Evolutionary conservation across 2,113 vertebrate species (phyloP).

Genomic region (Periophthalmus modestus): DNA sequence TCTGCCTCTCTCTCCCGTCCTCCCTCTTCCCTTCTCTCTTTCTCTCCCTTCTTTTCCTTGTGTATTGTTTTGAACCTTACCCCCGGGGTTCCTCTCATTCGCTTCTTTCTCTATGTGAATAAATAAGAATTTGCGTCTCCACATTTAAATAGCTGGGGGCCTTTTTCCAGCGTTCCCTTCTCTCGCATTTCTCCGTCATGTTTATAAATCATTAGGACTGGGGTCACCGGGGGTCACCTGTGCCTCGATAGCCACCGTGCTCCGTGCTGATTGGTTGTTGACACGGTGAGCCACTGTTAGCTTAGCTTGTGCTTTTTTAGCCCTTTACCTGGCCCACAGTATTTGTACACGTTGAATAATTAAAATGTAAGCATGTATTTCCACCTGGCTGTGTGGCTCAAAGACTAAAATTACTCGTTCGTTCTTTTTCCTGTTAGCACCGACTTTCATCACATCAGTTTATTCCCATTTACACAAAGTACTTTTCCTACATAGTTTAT

Average conservation of each 20-base stretch:
- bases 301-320: constrained; percentile 66
- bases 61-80: constrained; percentile 69
- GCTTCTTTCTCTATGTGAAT: constrained; percentile 68
- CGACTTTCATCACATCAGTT: constrained; percentile 47
- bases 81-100: constrained; percentile 62
- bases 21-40: constrained; percentile 38
- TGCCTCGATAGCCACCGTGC: constrained; percentile 58
- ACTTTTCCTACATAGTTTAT: constrained; percentile 47
- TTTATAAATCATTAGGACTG: constrained; percentile 74
- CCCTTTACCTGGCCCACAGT: constrained; percentile 65
- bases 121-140: constrained; percentile 71
- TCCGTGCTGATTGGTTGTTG: constrained; percentile 71
- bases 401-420: constrained; percentile 44
- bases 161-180: constrained; percentile 25
- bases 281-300: constrained; percentile 64
- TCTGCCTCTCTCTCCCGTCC: constrained; percentile 16
- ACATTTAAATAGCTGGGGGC: constrained; percentile 71
- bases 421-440: constrained; percentile 39
- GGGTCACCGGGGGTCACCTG: constrained; percentile 63
- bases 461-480: constrained; percentile 7
- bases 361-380: constrained; percentile 66
- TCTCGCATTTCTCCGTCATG: constrained; percentile 53
- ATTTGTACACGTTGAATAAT: constrained; percentile 70
- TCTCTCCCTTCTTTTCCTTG: constrained; percentile 19
- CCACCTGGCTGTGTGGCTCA: constrained; percentile 44